Base-by-base conservation (phyloP, 2,797 vertebrate species). In the Sebastes dallii region DNA sequence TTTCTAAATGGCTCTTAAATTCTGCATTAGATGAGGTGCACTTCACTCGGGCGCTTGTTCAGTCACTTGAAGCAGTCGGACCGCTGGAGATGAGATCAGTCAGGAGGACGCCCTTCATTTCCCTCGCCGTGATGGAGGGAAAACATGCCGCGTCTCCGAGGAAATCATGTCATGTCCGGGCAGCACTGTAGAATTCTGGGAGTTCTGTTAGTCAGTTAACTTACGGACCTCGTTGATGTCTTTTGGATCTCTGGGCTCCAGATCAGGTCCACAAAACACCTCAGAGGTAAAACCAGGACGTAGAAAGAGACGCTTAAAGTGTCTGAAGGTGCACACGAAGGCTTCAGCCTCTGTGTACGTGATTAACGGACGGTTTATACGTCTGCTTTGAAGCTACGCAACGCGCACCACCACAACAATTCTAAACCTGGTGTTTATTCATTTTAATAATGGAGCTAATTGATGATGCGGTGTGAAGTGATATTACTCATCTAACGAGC, bases 1-100 rank as follows among this genome's bases (percentile, higher is more conserved):
- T 66, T 67, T 73, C 24, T 66, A 81, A 81, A 81, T 64, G 58
- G 65, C 72, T 86, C 69, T 66, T 79, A 32, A 65, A 73, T 83
- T 12, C 30, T 24, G 22, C 3, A 32, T 62, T 73, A 64, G 52
- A 75, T 27, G 62, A 83, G 67, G 30, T 11, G 66, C 50, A 16
- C 67, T 73, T 29, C 80, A 64, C 39, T 73, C 3, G 14, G 0
- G 24, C 59, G 20, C 64, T 55, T 16, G 24, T 66, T 60, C 60
- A 58, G 29, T 64, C 73, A 39, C 72, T 76, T n/a, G 58, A 32
- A 66, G 39, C 65, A 4, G 82, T 84, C 64, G 24, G 32, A 72
- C 3, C 13, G 24, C 54, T 2, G 12, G 11, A 25, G 54, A 56
- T 24, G n/a, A 55, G 50, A 54, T 54, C 50, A n/a, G 20, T 54